A percentile compares a stretch with the other conserved stretches of the same genome.
These are phyloP conservation scores for Microctenopoma lineatum DNA, from an alignment of 2,797 vertebrate genomes.

Conservation along the genomic window DNA sequence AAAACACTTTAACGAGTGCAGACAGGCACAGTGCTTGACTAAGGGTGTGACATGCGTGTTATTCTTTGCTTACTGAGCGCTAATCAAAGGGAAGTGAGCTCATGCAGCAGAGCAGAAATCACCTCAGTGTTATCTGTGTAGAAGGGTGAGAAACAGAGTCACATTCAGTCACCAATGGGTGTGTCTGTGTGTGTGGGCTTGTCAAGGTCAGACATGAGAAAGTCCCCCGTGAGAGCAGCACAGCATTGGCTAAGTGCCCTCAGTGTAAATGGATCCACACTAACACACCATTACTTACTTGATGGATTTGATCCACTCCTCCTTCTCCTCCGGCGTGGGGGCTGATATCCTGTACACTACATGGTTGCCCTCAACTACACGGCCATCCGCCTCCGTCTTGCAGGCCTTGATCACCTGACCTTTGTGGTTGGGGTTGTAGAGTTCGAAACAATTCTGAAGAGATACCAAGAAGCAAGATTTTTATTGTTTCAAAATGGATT, in stretches of 20 bases:
- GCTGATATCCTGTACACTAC: conserved; percentile 98
- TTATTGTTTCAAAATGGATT: not conserved
- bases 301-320: conserved; percentile 99
- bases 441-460: conserved; percentile 96
- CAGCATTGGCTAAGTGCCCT: conserved; percentile 68
- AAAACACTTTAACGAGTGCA: conserved; percentile 5
- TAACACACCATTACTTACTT: conserved; percentile 83
- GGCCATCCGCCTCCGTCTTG: conserved; percentile 96
- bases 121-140: conserved; percentile 66
- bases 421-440: conserved; percentile 96
- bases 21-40: not conserved
- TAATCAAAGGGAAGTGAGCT: conserved; percentile 70
- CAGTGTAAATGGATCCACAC: conserved; percentile 73
- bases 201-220: conserved; percentile 78
- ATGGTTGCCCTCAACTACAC: conserved; percentile 98
- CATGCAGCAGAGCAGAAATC: conserved; percentile 66
- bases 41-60: conserved; percentile 10
- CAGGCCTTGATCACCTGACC: conserved; percentile 98
- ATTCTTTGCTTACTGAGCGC: conserved; percentile 28
- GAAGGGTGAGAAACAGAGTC: conserved; percentile 72
- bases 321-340: conserved; percentile 95
- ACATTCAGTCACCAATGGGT: conserved; percentile 52
- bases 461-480: not conserved
- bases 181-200: conserved; percentile 44
- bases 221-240: conserved; percentile 65